These are phyloP conservation scores for Trisateles emortualis DNA, from an alignment of 2,888 invertebrate species.

Conservation along the genomic window DNA sequence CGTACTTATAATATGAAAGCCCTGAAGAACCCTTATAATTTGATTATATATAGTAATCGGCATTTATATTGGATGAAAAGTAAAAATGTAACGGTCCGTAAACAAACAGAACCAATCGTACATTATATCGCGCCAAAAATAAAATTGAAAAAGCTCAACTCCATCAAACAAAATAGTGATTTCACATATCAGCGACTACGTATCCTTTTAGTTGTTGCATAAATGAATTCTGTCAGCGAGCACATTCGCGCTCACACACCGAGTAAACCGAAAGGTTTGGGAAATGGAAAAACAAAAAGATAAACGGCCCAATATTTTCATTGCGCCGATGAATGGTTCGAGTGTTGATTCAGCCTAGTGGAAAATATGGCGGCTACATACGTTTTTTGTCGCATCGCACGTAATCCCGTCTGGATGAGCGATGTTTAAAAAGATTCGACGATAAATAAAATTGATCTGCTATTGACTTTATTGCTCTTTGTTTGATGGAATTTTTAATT, in stretches of 20 bases:
- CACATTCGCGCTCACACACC: conserved; percentile 60
- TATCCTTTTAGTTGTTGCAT: conserved; percentile 69
- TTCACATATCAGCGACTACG: conserved; percentile 73
- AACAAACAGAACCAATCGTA: conserved; percentile 28
- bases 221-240: conserved; percentile 78
- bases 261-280: conserved; percentile 64
- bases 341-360: conserved; percentile 75
- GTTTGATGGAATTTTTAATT: conserved; percentile 17
- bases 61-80: too few species aligned
- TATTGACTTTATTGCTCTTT: conserved; percentile 20
- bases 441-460: conserved; percentile 38
- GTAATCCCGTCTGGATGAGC: conserved; percentile 61
- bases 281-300: conserved; percentile 70
- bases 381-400: conserved; percentile 45
- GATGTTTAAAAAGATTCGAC: conserved; percentile 53
- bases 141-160: conserved; percentile 53
- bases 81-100: conserved; percentile 30
- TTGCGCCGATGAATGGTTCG: conserved; percentile 75
- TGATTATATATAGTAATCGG: too few species aligned
- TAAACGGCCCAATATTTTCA: conserved; percentile 81
- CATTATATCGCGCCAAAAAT: conserved; percentile 37
- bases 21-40: too few species aligned
- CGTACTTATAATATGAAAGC: too few species aligned
- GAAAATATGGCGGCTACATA: conserved; percentile 68
- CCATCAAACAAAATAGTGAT: conserved; percentile 71